These are phyloP conservation scores for Microcebus jonahi DNA, from an alignment of 2,113 vertebrate species.

Conservation along the genomic window DNA sequence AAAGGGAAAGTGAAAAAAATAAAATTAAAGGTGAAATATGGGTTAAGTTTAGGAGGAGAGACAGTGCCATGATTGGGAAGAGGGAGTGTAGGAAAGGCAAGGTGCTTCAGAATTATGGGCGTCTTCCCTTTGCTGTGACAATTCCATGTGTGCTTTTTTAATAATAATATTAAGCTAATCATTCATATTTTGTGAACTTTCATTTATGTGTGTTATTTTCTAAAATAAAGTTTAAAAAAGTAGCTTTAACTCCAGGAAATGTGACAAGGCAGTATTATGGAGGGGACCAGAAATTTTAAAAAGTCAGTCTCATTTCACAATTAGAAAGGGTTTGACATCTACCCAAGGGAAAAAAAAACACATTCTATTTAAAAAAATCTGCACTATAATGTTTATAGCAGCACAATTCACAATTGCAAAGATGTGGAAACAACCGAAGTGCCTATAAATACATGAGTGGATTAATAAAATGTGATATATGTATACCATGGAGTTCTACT, in stretches of 20 bases:
- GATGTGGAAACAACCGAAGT: too few species aligned
- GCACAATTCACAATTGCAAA: too few species aligned
- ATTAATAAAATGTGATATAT: too few species aligned
- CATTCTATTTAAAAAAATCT: too few species aligned
- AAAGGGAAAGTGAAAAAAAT: neutral
- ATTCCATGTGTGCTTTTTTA: neutral
- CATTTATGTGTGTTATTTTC: neutral
- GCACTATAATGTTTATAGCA: too few species aligned
- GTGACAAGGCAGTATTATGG: neutral
- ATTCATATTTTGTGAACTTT: neutral
- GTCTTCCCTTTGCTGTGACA: neutral
- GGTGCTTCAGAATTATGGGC: rapidly evolving
- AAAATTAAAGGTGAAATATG: neutral
- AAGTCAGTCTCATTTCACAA: neutral
- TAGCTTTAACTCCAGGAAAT: neutral
- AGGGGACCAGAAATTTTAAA: neutral
- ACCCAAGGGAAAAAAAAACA: too few species aligned
- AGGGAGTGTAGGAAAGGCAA: rapidly evolving
- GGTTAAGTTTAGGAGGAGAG: neutral
- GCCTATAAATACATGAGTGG: too few species aligned
- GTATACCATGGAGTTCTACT: too few species aligned
- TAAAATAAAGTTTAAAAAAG: neutral
- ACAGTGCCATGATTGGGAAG: rapidly evolving
- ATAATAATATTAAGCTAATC: neutral
- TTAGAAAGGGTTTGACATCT: too few species aligned